A percentile compares a stretch with the other conserved stretches of the same genome.
These are phyloP conservation scores for Bombus confusus DNA, from an alignment of 1,140 invertebrate genomes.

Conservation along the genomic window DNA sequence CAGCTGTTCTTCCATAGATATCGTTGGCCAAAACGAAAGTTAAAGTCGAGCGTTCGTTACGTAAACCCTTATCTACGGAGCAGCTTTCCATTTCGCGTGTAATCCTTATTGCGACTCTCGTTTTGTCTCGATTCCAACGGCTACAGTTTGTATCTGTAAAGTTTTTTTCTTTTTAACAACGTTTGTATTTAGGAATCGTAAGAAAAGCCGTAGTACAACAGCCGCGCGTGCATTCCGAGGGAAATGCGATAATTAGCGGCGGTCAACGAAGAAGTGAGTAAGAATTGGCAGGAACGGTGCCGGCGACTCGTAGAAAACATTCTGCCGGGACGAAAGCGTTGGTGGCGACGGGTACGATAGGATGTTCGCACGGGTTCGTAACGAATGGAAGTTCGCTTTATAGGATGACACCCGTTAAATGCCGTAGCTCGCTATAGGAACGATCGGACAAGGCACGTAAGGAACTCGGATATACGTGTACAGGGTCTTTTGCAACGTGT, in stretches of 20 bases:
- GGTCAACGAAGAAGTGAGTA: neutral
- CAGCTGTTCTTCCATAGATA: neutral
- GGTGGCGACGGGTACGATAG: constrained; percentile 22
- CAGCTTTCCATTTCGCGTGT: too few relatives aligned
- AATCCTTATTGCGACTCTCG: neutral
- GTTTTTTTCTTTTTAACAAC: too few relatives aligned
- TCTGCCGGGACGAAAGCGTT: neutral
- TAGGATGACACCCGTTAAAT: constrained; percentile 80
- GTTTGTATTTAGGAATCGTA: neutral
- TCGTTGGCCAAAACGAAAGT: neutral
- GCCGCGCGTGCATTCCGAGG: too few relatives aligned
- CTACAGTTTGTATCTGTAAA: too few relatives aligned
- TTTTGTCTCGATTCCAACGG: too few relatives aligned
- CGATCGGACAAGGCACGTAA: constrained; percentile 76
- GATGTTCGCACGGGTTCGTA: constrained; percentile 17
- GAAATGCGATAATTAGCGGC: too few relatives aligned
- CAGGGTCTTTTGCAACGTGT: constrained; percentile 27
- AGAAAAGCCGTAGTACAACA: too few relatives aligned
- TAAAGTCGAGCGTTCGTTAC: neutral
- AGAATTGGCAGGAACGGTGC: neutral
- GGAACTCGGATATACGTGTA: constrained; percentile 69
- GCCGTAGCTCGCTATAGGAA: constrained; percentile 64
- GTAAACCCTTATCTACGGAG: neutral
- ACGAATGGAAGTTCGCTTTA: constrained; percentile 62
- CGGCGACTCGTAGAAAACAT: neutral